These are phyloP conservation scores for Nomada goodeniana DNA, from an alignment of 2,888 invertebrate species.

Conservation along the genomic window DNA sequence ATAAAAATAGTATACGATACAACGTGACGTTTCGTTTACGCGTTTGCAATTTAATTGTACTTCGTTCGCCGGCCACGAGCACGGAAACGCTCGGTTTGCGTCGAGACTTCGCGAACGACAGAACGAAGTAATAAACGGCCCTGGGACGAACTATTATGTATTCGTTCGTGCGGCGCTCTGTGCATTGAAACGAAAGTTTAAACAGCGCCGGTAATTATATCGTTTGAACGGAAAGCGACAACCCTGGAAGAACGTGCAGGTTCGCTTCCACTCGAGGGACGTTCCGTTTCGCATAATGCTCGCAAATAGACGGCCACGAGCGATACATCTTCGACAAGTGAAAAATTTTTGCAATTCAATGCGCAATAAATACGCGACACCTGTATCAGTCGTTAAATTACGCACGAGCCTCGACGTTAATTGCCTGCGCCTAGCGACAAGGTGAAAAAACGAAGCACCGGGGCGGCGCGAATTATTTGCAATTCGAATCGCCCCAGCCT, in stretches of 20 bases:
- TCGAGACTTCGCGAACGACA: background rate
- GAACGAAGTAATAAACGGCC: background rate
- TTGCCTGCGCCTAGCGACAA: background rate
- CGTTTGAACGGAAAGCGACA: background rate
- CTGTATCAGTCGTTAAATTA: background rate
- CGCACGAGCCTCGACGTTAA: background rate
- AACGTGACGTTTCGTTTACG: constrained; percentile 14
- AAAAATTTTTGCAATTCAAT: background rate
- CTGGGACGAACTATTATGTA: too few species aligned
- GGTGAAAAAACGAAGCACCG: background rate
- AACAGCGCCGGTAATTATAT: background rate
- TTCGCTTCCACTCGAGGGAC: too few species aligned
- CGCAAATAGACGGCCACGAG: too few species aligned
- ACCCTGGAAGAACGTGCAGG: too few species aligned
- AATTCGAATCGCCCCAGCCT: constrained; percentile 1
- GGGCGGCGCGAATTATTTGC: background rate
- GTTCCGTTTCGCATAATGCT: too few species aligned
- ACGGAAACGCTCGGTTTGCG: constrained; percentile 3
- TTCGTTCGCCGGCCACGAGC: constrained; percentile 11
- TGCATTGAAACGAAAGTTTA: too few species aligned
- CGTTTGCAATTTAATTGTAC: constrained; percentile 42
- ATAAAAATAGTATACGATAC: too few species aligned
- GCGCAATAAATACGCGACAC: too few species aligned
- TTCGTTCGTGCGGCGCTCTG: too few species aligned
- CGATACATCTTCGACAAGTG: background rate